Evolutionary conservation across 2,113 vertebrate genomes (phyloP), one percentile per base, ranked within the genome.

Genomic region (Bos indicus): DNA sequence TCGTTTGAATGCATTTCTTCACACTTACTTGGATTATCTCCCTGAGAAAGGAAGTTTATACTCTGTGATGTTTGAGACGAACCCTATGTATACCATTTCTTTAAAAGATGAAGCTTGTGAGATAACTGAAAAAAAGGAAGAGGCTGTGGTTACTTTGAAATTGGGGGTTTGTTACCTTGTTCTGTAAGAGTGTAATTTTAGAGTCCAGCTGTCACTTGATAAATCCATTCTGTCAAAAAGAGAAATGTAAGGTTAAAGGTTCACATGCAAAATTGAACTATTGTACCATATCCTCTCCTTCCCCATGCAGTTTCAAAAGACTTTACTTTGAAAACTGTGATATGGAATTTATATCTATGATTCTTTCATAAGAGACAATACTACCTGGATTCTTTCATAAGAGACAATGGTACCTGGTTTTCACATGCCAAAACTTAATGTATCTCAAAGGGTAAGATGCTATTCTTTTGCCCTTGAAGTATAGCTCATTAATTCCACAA

Each of bases 1-100:
- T 97, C 7, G 9, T 81, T 87, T 95, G 52, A 95, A 80, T 96
- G 25, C 4, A 46, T 78, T 97, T 89, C 86, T 95, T 97, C 21
- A 85, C n/a, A 57, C 7, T 90, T 93, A 40, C 15, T 91, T 85
- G 48, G 54, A 91, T 57, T 90, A 43, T 97, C 36, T 82, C 62
- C 25, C 48, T 48, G 67, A 93, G 60, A 88, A 98, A 85, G 82
- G 78, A 87, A 67, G 40, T 95, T 88, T 95, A 67, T 91, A 26
- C 23, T 36, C n/a, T 88, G 43, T 21, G 57, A 60, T 93, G 88
- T 84, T 84, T 93, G 95, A 97, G 95, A 93, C 84, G 94, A 92
- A 81, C 67, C 23, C 19, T 6, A 3, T 16, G 56, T 83, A 36
- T 87, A 60, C 36, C 4, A 74, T 89, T 96, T 96, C 74, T 93